Base-by-base conservation (phyloP, 2,797 vertebrate genomes). In the Fistularia tabacaria region DNA sequence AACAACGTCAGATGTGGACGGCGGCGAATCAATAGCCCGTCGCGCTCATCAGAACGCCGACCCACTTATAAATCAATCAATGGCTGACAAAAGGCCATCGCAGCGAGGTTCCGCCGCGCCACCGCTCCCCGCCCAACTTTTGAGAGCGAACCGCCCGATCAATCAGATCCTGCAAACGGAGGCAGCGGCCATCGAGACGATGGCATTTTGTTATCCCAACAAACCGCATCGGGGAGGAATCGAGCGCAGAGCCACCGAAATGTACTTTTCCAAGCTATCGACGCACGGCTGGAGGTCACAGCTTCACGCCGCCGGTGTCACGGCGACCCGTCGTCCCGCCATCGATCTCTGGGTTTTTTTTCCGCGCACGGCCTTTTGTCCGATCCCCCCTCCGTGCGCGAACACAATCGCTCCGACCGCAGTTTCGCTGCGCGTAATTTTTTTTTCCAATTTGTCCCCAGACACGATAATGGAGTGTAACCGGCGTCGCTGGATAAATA, bases 1-100 rank as follows among this genome's bases (percentile, higher is more conserved):
- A 51, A 57, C 67, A 62, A 62, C 67, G 52, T 58, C 63, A 25
- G 25, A 52, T 70, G 66, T 76, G 50, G 57, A 67, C 59, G 57
- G 38, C 9, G 7, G 13, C 41, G 39, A 70, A 82, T 88, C 81
- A 54, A 85, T 86, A 75, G 55, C 66, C 64, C 48, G 56, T 66
- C 71, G 81, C 77, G 65, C 64, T 63, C 70, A 74, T 79, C 69
- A 62, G 64, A 79, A 69, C 36, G 61, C 70, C 62, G 80, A 62
- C 72, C 77, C 57, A 81, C 71, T 86, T 82, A 63, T 58, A 76
- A 75, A 85, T 83, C 79, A 74, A 78, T 86, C 63, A 38, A 78
- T 83, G 77, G 54, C 65, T 57, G 64, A 74, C 49, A 66, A 76
- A 85, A 78, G 74, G 73, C 74, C 77, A 59, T 67, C 63, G 59